phyloP scores from a whole-genome alignment of 1,140 invertebrate species.

The Meteorus sp. region DNA sequence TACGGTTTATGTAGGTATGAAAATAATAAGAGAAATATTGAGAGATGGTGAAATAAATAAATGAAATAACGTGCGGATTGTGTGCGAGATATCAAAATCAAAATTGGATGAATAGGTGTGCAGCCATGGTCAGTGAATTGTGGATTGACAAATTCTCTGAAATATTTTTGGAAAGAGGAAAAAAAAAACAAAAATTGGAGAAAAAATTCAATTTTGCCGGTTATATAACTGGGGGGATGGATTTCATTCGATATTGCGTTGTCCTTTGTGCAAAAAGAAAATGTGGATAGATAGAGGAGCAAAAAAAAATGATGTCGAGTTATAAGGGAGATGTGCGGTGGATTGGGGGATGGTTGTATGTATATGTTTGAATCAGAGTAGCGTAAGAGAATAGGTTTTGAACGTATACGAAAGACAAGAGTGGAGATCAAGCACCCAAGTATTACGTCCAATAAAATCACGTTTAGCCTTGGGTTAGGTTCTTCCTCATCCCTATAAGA shows the following conservation, averaged over 20 bases:
- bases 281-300: neutral
- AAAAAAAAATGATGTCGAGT: neutral
- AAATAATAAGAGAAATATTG: too few relatives aligned
- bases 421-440: neutral
- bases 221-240: neutral
- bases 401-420: neutral
- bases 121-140: too few relatives aligned
- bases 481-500: neutral
- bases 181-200: neutral
- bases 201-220: neutral
- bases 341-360: too few relatives aligned
- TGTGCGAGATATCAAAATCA: too few relatives aligned
- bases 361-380: too few relatives aligned
- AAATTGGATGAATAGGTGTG: too few relatives aligned
- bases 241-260: neutral
- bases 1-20: too few relatives aligned
- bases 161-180: too few relatives aligned
- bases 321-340: neutral
- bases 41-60: too few relatives aligned
- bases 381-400: conserved; percentile 3
- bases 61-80: too few relatives aligned
- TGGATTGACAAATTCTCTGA: too few relatives aligned
- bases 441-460: conserved; percentile 26
- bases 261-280: too few relatives aligned
- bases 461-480: conserved; percentile 18